Conservation (phyloP, 2,113 vertebrate genomes). For the Oriolus oriolus region DNA sequence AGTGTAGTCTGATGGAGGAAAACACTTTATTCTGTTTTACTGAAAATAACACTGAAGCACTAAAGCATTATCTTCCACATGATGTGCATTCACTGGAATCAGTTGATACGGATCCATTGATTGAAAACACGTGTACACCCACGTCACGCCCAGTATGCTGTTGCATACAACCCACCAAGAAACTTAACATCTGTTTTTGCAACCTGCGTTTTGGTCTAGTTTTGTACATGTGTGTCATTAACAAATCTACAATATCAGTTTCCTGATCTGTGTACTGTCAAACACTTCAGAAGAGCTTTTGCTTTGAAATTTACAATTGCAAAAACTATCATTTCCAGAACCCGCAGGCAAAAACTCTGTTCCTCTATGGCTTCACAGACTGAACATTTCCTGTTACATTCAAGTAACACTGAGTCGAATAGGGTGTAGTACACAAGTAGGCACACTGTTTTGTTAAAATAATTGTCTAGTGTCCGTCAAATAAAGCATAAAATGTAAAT, state of each 20-base stretch:
- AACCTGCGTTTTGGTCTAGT: neutral
- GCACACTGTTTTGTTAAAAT: neutral
- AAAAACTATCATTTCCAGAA: neutral
- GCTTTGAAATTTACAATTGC: neutral
- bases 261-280: neutral
- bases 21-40: neutral
- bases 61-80: neutral
- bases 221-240: neutral
- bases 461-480: neutral
- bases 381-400: neutral
- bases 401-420: neutral
- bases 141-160: neutral
- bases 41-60: neutral
- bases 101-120: neutral
- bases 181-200: neutral
- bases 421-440: neutral
- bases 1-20: neutral
- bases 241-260: neutral
- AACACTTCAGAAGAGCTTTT: neutral
- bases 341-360: neutral
- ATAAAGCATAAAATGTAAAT: neutral
- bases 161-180: neutral
- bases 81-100: neutral
- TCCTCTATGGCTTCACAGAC: neutral
- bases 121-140: slow-evolving; percentile 35